These are phyloP conservation scores for Apogon talboti DNA, from an alignment of 2,797 vertebrate species.

Conservation along the genomic window DNA sequence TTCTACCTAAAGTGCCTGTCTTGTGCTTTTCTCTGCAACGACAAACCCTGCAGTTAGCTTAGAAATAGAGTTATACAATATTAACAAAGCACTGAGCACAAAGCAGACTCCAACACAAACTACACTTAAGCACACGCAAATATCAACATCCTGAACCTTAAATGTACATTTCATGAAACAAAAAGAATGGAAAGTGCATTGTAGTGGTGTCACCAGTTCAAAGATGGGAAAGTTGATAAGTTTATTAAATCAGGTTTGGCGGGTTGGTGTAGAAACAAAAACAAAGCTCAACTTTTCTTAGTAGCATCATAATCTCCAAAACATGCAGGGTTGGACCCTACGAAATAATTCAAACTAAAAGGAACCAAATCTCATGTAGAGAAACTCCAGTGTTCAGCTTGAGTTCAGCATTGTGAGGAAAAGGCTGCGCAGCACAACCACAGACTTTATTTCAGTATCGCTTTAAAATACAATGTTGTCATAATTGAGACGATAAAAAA, in stretches of 20 bases:
- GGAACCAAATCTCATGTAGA: not conserved
- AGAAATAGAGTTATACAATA: too few relatives aligned
- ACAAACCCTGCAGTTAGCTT: too few relatives aligned
- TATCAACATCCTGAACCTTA: too few relatives aligned
- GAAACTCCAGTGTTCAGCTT: slow-evolving; percentile 1
- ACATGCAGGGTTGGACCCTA: slow-evolving; percentile 1
- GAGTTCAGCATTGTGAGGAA: not conserved
- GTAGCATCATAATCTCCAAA: not conserved
- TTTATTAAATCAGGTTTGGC: slow-evolving; percentile 29
- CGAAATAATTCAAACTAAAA: not conserved
- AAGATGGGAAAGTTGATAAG: slow-evolving; percentile 1
- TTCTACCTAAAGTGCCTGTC: too few relatives aligned
- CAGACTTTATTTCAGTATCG: slow-evolving; percentile 15
- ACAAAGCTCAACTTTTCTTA: slow-evolving; percentile 32
- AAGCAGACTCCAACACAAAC: too few relatives aligned
- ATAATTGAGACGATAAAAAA: not conserved
- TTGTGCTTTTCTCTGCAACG: too few relatives aligned
- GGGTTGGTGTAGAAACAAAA: slow-evolving; percentile 20
- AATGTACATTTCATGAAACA: too few relatives aligned
- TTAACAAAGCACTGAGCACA: too few relatives aligned
- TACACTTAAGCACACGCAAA: too few relatives aligned
- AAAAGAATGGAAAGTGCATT: too few relatives aligned
- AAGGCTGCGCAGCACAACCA: slow-evolving; percentile 21
- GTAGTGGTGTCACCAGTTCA: not conserved
- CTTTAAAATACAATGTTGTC: slow-evolving; percentile 13